Evolutionary conservation across 2,888 invertebrate genomes (phyloP).

Genomic region (Proisotoma minuta): DNA sequence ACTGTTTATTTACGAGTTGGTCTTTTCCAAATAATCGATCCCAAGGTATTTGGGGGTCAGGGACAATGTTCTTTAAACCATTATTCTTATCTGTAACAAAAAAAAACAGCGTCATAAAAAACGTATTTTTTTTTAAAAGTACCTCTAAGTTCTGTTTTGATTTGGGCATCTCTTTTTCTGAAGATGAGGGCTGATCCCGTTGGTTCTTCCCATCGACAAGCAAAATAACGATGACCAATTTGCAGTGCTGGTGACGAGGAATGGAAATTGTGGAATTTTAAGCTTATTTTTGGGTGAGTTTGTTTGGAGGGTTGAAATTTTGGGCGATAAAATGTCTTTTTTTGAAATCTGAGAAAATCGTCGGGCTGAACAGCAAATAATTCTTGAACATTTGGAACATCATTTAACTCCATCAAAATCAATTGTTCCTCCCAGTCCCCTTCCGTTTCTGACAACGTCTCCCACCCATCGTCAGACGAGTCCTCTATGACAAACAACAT

Average conservation of each 20-base stretch:
- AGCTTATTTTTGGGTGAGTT: constrained; percentile 26
- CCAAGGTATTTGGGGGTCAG: constrained; percentile 30
- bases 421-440: constrained; percentile 42
- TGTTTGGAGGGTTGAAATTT: constrained; percentile 13
- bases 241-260: constrained; percentile 36
- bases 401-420: constrained; percentile 43
- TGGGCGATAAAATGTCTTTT: constrained; percentile 9
- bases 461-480: constrained; percentile 42
- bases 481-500: no score
- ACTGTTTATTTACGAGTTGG: constrained; percentile 4
- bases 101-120: not conserved
- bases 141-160: no score
- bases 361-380: constrained; percentile 39
- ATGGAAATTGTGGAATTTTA: constrained; percentile 40
- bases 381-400: constrained; percentile 39
- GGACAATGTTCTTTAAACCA: constrained; percentile 24
- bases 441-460: constrained; percentile 15
- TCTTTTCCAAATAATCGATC: constrained; percentile 34
- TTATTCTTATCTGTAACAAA: not conserved
- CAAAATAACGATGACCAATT: constrained; percentile 35
- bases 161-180: constrained; percentile 22
- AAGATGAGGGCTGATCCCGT: constrained; percentile 41
- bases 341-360: constrained; percentile 25
- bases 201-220: constrained; percentile 37
- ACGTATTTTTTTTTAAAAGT: not conserved